These are phyloP conservation scores for Bombylius major DNA, from an alignment of 2,888 invertebrate species.

Conservation along the genomic window DNA sequence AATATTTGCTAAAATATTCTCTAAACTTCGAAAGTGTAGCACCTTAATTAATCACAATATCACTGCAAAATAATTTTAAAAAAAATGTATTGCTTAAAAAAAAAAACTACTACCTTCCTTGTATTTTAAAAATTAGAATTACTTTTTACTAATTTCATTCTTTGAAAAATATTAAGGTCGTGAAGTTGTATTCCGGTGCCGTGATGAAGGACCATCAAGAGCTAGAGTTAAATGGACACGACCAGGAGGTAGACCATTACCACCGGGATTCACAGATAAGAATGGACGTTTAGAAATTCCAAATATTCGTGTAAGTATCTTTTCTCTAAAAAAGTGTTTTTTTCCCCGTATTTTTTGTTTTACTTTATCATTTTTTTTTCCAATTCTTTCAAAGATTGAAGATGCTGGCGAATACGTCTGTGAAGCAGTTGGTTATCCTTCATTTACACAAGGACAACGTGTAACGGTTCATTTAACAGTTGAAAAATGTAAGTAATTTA, in stretches of 20 bases:
- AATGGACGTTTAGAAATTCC: constrained; percentile 79
- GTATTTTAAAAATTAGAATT: too few species aligned
- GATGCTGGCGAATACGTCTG: constrained; percentile 77
- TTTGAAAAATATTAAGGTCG: constrained; percentile 46
- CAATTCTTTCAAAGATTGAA: constrained; percentile 35
- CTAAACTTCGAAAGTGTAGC: too few species aligned
- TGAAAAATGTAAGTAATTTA: constrained; percentile 55
- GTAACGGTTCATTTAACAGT: constrained; percentile 59
- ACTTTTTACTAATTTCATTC: too few species aligned
- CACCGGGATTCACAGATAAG: constrained; percentile 58
- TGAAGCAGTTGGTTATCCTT: constrained; percentile 56
- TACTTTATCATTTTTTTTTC: background rate
- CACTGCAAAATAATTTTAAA: too few species aligned
- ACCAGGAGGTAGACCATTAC: constrained; percentile 58
- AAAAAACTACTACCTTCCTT: too few species aligned
- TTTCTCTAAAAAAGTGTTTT: background rate
- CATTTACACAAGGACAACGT: constrained; percentile 50
- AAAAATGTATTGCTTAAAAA: too few species aligned
- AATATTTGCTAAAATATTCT: too few species aligned
- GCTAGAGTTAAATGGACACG: constrained; percentile 64
- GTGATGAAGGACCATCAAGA: constrained; percentile 72
- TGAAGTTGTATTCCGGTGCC: constrained; percentile 86
- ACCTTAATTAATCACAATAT: too few species aligned
- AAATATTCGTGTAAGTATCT: constrained; percentile 49
- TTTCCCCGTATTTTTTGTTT: background rate